These are phyloP conservation scores for Elymnias hypermnestra DNA, from an alignment of 1,140 invertebrate species.

Conservation along the genomic window DNA sequence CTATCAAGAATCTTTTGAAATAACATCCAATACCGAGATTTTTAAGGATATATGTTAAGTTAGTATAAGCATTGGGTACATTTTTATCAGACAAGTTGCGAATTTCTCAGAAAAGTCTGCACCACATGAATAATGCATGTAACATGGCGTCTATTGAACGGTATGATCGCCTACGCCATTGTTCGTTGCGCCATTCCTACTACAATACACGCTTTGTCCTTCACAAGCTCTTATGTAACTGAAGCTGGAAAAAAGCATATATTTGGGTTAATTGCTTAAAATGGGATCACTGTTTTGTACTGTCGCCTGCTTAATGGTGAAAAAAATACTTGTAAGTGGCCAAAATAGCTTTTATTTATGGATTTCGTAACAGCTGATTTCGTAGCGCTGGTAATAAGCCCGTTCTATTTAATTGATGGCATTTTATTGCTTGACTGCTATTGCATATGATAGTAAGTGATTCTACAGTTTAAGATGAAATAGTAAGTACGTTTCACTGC, in stretches of 20 bases:
- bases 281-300: constrained; percentile 6
- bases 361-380: neutral
- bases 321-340: neutral
- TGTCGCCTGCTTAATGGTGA: constrained; percentile 5
- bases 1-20: too few relatives aligned
- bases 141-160: constrained; percentile 28
- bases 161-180: constrained; percentile 29
- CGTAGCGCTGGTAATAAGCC: neutral
- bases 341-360: neutral
- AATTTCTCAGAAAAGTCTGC: constrained; percentile 26
- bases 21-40: too few relatives aligned
- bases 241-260: constrained; percentile 19
- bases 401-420: neutral
- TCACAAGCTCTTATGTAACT: constrained; percentile 19
- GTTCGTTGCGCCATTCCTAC: constrained; percentile 24
- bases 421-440: neutral
- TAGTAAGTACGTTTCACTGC: too few relatives aligned
- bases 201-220: constrained; percentile 30
- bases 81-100: constrained; percentile 4
- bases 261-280: constrained; percentile 21
- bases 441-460: too few relatives aligned
- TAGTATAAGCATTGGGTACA: neutral
- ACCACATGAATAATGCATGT: constrained; percentile 31
- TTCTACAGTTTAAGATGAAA: too few relatives aligned
- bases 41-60: too few relatives aligned